Evolutionary conservation across 1,140 invertebrate genomes (phyloP), one percentile per base, ranked within the genome.

Genomic region (Aphis craccivora): DNA sequence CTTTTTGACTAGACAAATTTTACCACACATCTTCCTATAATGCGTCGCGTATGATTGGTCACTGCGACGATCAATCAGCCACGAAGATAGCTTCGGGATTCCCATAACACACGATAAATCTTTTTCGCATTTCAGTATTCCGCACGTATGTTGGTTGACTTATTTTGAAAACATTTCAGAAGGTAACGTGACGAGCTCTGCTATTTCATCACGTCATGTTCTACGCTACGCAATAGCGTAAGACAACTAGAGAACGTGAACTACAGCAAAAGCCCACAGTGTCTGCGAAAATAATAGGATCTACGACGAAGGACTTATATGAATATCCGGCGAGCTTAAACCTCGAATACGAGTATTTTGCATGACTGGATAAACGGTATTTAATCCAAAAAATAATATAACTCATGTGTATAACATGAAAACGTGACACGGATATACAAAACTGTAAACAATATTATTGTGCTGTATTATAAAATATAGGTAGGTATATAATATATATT

Each of bases 331-430:
- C 60, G 18, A 18, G 30, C 60, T n/a, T 76, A n/a, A 76, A n/a
- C 14, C 14, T 76, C 60, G 60, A n/a, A 14, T n/a, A 76, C 60
- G 60, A n/a, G 14, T n/a, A 76, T n/a, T 76, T 14, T 11, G 60
- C 14, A 76, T n/a, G 60, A 25, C 37, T 9, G 43, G 43, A 76
- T 76, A 86, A 86, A 45, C 43, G 84, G 43, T 43, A 86, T 86
- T 86, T 86, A 86, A 86, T 86, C 84, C 84, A 45, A 86, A 86
- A 51, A 86, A 86, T 45, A 86, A 86, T 86, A 48, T 0, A 7
- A 45, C 11, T 4, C 23, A n/a, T 86, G 18, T 0, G 14, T 51
- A 43, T 43, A 37, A 45, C 43, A 86, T 86, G 30, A 3, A 45
- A 48, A 86, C 84, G 84, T 86, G 43, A 86, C 43, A 30, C 11